Evolutionary conservation across 2,113 vertebrate species (phyloP).

Genomic region (Syrrhaptes paradoxus): DNA sequence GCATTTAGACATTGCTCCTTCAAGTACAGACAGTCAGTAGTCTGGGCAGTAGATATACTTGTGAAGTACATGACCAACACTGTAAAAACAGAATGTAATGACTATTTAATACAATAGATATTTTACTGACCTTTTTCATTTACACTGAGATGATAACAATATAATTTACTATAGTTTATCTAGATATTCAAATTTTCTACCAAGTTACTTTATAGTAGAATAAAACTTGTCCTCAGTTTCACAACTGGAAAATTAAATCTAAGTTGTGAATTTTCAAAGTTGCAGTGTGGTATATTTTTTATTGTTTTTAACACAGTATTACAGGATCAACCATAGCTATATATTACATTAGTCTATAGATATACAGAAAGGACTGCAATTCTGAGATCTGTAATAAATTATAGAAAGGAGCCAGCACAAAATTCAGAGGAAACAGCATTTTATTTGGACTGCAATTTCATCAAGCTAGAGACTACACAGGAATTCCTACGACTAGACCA

Average conservation of each 20-base stretch:
- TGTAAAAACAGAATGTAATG: conserved; percentile 46
- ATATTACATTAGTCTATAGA: not conserved
- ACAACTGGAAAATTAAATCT: not conserved
- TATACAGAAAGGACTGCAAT: not conserved
- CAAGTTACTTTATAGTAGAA: not conserved
- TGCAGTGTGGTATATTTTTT: not conserved
- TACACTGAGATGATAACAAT: not conserved
- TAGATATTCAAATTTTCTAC: not conserved
- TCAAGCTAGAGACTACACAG: not conserved
- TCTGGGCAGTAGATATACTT: conserved; percentile 17
- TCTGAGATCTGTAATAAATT: not conserved
- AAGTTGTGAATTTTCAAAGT: not conserved
- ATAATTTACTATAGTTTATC: not conserved
- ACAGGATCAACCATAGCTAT: not conserved
- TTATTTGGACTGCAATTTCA: not conserved
- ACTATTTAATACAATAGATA: not conserved
- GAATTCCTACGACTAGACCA: not conserved
- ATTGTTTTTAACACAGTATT: not conserved
- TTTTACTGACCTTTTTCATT: not conserved
- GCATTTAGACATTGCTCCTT: conserved; percentile 63
- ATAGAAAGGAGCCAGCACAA: not conserved
- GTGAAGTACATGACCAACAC: conserved; percentile 50
- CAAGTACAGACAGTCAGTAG: conserved; percentile 49
- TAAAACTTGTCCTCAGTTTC: not conserved
- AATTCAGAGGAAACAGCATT: not conserved